Percentiles rank a stretch among this genome's conserved stretches.
Evolutionary conservation across 1,140 invertebrate genomes (phyloP).

Genomic region (Hylyphantes graminicola): DNA sequence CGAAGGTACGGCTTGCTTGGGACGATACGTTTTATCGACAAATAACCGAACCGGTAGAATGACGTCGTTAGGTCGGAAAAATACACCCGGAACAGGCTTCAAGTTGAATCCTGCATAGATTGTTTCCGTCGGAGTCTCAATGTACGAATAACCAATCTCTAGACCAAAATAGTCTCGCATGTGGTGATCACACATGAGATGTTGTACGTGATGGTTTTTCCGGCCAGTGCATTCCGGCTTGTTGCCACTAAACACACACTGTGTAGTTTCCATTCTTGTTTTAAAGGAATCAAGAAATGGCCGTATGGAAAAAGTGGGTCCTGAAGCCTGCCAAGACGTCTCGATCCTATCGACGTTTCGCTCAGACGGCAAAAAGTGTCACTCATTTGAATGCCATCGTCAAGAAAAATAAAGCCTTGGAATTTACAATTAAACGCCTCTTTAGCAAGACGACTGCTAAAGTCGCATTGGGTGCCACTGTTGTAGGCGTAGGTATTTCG

Average conservation of each 20-base stretch:
- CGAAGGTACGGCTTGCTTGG: background rate
- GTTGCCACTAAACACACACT: background rate
- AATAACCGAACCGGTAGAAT: background rate
- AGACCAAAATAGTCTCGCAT: background rate
- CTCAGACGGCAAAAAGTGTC: background rate
- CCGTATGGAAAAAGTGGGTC: background rate
- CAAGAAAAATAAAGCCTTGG: background rate
- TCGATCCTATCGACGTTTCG: background rate
- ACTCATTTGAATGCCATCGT: background rate
- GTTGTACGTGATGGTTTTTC: background rate
- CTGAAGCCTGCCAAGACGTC: no score
- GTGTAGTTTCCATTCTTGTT: background rate
- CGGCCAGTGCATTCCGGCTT: background rate
- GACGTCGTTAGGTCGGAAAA: background rate
- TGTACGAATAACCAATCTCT: background rate
- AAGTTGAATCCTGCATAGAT: background rate
- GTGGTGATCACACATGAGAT: background rate
- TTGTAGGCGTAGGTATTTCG: background rate
- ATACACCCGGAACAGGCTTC: background rate
- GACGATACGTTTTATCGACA: background rate
- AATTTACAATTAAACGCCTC: background rate
- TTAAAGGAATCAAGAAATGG: background rate
- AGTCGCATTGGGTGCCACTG: background rate
- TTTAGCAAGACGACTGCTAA: constrained; percentile 5
- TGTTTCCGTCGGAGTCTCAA: background rate